These are phyloP conservation scores for Hirtodrosophila confusa DNA, from an alignment of 2,888 invertebrate species.

Conservation along the genomic window DNA sequence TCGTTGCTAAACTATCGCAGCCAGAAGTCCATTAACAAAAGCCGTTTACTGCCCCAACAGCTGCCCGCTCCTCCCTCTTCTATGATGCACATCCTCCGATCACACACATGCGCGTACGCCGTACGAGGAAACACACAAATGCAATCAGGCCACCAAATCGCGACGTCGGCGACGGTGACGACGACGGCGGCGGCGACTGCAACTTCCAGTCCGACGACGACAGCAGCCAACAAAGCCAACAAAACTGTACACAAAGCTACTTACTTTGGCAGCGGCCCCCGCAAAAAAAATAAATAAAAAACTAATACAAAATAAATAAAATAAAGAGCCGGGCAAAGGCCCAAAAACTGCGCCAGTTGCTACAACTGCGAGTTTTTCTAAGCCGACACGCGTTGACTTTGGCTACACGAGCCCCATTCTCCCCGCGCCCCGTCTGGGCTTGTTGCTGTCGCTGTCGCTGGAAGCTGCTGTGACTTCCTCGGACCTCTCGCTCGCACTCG, in stretches of 20 bases:
- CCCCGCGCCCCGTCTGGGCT: slow-evolving; percentile 18
- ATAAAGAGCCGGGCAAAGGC: slow-evolving; percentile 28
- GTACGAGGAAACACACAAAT: slow-evolving; percentile 22
- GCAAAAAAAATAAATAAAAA: slow-evolving; percentile 48
- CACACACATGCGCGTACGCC: slow-evolving; percentile 18
- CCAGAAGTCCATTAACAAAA: slow-evolving; percentile 45
- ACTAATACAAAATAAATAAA: slow-evolving; percentile 61
- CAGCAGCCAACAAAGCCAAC: slow-evolving; percentile 50
- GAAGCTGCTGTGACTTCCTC: slow-evolving; percentile 76
- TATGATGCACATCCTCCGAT: slow-evolving; percentile 41
- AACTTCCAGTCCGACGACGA: slow-evolving; percentile 44
- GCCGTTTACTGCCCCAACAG: slow-evolving; percentile 18
- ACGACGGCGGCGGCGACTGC: slow-evolving; percentile 32
- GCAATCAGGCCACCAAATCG: slow-evolving; percentile 65
- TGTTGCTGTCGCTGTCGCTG: slow-evolving; percentile 45
- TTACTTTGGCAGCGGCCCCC: slow-evolving; percentile 73
- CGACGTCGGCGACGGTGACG: slow-evolving; percentile 21
- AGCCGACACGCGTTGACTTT: slow-evolving; percentile 78
- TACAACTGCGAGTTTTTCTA: slow-evolving; percentile 62
- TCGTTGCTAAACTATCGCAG: slow-evolving; percentile 36
- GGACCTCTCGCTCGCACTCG: slow-evolving; percentile 71
- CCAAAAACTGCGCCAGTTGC: slow-evolving; percentile 52
- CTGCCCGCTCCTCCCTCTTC: not conserved
- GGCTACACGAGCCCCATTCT: slow-evolving; percentile 44
- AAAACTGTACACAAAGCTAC: slow-evolving; percentile 68